Conservation (phyloP, 92 coral and sea anemone species). For the Ricordea florida region DNA sequence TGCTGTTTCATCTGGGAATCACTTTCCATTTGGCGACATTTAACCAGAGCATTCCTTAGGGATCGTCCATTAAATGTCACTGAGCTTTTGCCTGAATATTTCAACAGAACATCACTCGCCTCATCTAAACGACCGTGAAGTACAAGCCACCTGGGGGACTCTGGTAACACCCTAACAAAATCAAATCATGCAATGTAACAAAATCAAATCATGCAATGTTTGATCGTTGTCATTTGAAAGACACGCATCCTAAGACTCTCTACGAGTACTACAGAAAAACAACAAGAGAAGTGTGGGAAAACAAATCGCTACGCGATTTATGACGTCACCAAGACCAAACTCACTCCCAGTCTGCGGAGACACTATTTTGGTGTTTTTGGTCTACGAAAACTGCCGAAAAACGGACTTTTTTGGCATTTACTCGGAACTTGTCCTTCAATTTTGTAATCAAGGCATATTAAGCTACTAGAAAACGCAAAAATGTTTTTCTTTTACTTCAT, state of each 20-base stretch:
- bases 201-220: neutral
- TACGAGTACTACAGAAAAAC: neutral
- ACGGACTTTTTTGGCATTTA: too few relatives aligned
- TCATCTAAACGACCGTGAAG: conserved; percentile 36
- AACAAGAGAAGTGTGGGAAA: neutral
- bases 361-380: too few relatives aligned
- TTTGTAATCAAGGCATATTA: too few relatives aligned
- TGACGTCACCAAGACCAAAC: too few relatives aligned
- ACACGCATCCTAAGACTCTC: too few relatives aligned
- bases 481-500: too few relatives aligned
- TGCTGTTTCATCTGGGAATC: neutral
- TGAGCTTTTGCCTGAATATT: conserved; percentile 12
- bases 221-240: too few relatives aligned
- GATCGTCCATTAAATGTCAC: neutral
- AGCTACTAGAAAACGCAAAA: too few relatives aligned
- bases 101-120: conserved; percentile 25
- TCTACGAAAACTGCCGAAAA: too few relatives aligned
- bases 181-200: neutral
- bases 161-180: conserved; percentile 35
- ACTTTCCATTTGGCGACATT: conserved; percentile 1
- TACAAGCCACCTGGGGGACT: conserved; percentile 71
- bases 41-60: conserved; percentile 10
- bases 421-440: too few relatives aligned
- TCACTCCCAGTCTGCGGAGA: too few relatives aligned
- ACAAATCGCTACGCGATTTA: too few relatives aligned